A percentile compares a stretch with the other conserved stretches of the same genome.
Evolutionary conservation across 2,113 vertebrate species (phyloP).

Genomic region (Dasyprocta punctata): DNA sequence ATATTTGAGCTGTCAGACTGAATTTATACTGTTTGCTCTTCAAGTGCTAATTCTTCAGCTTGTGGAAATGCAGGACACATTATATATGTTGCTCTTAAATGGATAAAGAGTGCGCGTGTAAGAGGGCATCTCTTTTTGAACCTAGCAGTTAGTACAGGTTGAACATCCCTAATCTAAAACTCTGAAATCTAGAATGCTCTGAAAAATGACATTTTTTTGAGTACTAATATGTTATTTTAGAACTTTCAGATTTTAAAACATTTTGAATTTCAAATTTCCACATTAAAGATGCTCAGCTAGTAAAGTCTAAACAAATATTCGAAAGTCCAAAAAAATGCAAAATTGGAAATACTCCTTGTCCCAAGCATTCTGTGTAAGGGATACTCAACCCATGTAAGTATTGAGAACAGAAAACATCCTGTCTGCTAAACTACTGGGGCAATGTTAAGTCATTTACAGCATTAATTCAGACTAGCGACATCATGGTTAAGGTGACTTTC

Average conservation of each 20-base stretch:
- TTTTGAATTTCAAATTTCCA: background rate
- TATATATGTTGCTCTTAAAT: background rate
- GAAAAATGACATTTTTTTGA: background rate
- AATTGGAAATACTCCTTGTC: background rate
- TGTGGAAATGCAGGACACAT: background rate
- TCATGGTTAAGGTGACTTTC: background rate
- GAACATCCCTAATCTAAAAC: background rate
- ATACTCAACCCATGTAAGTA: background rate
- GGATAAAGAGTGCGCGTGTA: background rate
- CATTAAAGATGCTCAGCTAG: background rate
- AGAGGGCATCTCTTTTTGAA: background rate
- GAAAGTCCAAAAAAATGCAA: background rate
- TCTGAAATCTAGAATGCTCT: background rate
- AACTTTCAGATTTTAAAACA: background rate
- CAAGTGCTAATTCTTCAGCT: background rate
- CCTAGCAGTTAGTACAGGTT: background rate
- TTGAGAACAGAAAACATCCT: conserved; percentile 11
- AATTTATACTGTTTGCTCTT: conserved; percentile 5
- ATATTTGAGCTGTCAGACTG: conserved; percentile 23
- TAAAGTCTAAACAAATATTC: background rate
- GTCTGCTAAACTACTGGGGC: background rate
- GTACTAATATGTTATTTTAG: background rate
- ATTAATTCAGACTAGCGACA: background rate
- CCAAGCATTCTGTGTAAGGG: background rate
- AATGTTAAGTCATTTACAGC: conserved; percentile 41